Conservation (phyloP, 2,888 invertebrate genomes). For the Himalopsyche japonica region DNA sequence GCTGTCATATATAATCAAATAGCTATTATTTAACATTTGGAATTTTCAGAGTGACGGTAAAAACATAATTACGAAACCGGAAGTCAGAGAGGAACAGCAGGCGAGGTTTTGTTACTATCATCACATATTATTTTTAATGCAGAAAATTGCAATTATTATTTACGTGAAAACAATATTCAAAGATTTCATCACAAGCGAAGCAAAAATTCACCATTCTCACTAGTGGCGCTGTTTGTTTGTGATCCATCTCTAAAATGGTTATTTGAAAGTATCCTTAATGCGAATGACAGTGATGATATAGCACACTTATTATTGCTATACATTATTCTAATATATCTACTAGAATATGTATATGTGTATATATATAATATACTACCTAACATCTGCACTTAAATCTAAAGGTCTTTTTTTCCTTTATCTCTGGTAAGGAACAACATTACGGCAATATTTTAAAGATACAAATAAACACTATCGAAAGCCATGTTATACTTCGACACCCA, state of each 20-base stretch:
- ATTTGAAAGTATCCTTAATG: background rate
- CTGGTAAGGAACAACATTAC: background rate
- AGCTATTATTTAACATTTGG: too few relatives aligned
- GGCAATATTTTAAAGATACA: background rate
- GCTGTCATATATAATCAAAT: too few relatives aligned
- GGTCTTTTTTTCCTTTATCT: background rate
- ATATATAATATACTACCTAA: background rate
- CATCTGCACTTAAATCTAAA: background rate
- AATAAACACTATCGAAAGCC: background rate
- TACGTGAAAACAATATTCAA: background rate
- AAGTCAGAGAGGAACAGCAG: too few relatives aligned
- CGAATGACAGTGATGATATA: background rate
- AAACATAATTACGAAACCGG: too few relatives aligned
- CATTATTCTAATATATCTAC: background rate
- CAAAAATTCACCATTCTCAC: background rate
- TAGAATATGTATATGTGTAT: background rate
- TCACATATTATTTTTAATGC: too few relatives aligned
- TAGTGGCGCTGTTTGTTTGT: background rate
- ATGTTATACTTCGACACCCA: background rate
- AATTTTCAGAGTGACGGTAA: too few relatives aligned
- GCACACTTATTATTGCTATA: background rate
- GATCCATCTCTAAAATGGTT: background rate
- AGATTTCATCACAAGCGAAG: background rate
- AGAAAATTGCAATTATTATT: too few relatives aligned
- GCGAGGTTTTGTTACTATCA: too few relatives aligned